Evolutionary conservation across 2,797 vertebrate genomes (phyloP), one percentile per base, ranked within the genome.

Genomic region (Rachycentron canadum): DNA sequence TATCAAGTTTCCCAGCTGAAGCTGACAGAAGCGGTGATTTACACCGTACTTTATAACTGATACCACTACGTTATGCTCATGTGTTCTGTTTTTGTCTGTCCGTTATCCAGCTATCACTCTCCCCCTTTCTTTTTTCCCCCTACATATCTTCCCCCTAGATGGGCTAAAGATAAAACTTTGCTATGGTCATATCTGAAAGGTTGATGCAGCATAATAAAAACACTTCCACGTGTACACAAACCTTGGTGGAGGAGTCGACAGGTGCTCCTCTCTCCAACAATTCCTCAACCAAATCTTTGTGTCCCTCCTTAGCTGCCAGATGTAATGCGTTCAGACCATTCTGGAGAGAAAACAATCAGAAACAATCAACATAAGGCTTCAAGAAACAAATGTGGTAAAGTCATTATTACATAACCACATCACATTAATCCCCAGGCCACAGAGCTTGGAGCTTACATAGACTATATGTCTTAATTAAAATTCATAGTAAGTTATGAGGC

Each of bases 251-350:
- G 30, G 97, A 98, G 91, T 99, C 96, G 87, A 99, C 98, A 1
- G 94, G 81, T 0, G 98, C 97, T 50, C 97, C 98, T 93, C 97
- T 96, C 73, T 98, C 97, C 94, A 99, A 26, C 26, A 99, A 87
- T 70, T 99, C 98, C 74, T 99, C 97, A 32, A 99, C 98, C 80
- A 99, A 93, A 53, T 96, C 97, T 90, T 95, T 94, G 2, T 99
- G 98, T 62, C 98, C 98, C 84, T 99, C 98, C 85, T 99, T 99
- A 59, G 98, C 98, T 5, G 98, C 98, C 89, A 99, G 93, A 76
- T 99, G 98, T 64, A 99, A 94, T 1, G 98, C 98, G 26, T 99
- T 99, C 87, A 99, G 95, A 82, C 98, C 98, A 91, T 99, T 99
- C 98, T 99, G 82, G 17, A 92, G 84, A 50, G 89, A 55, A 74